These are phyloP conservation scores for Slavum lentiscoides DNA, from an alignment of 2,888 invertebrate species.

Conservation along the genomic window DNA sequence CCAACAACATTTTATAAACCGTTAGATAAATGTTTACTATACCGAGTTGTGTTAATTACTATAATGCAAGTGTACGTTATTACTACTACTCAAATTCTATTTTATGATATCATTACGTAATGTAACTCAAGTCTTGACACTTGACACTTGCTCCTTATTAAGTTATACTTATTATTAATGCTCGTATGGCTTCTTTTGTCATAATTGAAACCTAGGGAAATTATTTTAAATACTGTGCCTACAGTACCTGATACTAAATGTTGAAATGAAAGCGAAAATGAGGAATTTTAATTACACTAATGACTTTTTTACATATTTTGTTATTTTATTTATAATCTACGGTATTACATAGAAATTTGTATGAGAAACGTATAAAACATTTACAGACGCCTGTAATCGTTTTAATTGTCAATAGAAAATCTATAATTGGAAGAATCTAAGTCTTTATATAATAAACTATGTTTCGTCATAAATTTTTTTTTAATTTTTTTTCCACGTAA, in stretches of 20 bases:
- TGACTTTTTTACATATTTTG: too few species aligned
- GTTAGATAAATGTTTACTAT: slow-evolving; percentile 1
- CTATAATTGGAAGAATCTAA: too few species aligned
- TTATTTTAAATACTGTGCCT: slow-evolving; percentile 11
- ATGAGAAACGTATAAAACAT: too few species aligned
- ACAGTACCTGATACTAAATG: background rate
- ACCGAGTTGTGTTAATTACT: background rate
- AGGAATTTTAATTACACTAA: background rate
- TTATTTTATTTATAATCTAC: too few species aligned
- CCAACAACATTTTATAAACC: background rate
- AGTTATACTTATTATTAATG: background rate
- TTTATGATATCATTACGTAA: slow-evolving; percentile 12
- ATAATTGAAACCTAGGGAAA: background rate
- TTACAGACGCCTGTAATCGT: too few species aligned
- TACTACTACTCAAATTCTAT: background rate
- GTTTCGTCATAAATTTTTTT: too few species aligned
- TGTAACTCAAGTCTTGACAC: background rate
- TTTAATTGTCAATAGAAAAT: too few species aligned
- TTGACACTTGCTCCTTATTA: background rate
- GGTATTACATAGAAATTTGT: too few species aligned
- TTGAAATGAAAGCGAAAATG: background rate
- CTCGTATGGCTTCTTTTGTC: slow-evolving; percentile 19
- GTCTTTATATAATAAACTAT: too few species aligned
- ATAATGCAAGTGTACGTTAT: background rate
- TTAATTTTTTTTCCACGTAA: too few species aligned